phyloP scores from a whole-genome alignment of 2,888 invertebrate species.

The Petrophora chlorosata region DNA sequence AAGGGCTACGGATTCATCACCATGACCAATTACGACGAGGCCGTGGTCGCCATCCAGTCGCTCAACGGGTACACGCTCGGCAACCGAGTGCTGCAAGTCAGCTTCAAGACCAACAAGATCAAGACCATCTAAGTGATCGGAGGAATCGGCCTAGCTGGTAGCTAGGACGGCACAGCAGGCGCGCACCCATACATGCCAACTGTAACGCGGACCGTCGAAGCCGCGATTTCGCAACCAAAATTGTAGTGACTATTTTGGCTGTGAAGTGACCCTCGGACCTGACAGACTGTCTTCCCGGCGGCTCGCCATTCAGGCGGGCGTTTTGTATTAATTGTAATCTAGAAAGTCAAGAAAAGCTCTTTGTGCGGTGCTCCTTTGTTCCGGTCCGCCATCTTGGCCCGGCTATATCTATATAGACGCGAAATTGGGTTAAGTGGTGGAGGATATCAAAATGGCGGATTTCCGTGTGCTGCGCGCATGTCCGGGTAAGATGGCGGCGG shows the following conservation, averaged over 20 bases:
- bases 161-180: slow-evolving; percentile 82
- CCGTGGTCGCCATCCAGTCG: slow-evolving; percentile 95
- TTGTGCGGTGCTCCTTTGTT: slow-evolving; percentile 60
- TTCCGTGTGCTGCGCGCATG: slow-evolving; percentile 59
- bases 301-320: slow-evolving; percentile 45
- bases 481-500: slow-evolving; percentile 65
- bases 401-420: slow-evolving; percentile 23
- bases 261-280: slow-evolving; percentile 37
- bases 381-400: slow-evolving; percentile 29
- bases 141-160: slow-evolving; percentile 69
- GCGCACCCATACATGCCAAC: slow-evolving; percentile 77
- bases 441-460: slow-evolving; percentile 76
- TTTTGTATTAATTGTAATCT: slow-evolving; percentile 67
- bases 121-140: slow-evolving; percentile 86
- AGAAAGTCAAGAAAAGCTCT: slow-evolving; percentile 66
- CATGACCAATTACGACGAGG: slow-evolving; percentile 98
- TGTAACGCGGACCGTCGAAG: slow-evolving; percentile 26
- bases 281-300: slow-evolving; percentile 49
- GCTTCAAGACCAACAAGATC: slow-evolving; percentile 94
- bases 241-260: slow-evolving; percentile 32
- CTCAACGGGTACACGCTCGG: slow-evolving; percentile 96
- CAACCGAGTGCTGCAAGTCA: slow-evolving; percentile 95
- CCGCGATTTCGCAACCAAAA: slow-evolving; percentile 33
- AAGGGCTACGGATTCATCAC: slow-evolving; percentile 98
- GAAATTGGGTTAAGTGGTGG: slow-evolving; percentile 76